Base-by-base conservation (phyloP, 2,888 invertebrate species). In the Ptilodon capucinus region DNA sequence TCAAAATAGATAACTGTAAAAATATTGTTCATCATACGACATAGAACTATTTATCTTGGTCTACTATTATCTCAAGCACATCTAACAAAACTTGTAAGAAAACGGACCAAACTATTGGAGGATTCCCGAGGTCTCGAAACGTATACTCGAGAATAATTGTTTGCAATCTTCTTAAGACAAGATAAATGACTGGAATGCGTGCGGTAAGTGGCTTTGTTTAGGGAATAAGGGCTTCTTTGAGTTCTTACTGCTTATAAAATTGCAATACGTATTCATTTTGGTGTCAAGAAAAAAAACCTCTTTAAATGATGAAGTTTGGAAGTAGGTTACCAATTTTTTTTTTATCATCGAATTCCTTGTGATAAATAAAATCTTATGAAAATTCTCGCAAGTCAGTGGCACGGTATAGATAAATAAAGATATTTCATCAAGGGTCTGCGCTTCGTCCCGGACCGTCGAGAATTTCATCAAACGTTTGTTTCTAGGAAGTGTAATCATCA, bases 151-250 rank as follows among this genome's bases (percentile, higher is more conserved):
- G 39, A 54, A 32, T 51, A 40, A 57, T 51, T 34, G 38, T 25
- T n/a, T 9, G 9, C 43, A 38, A 54, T 57, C 48, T 40, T 44
- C 56, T 45, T 13, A 30, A 6, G 48, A 46, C 48, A 39, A 39
- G 39, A 21, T 34, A 34, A 39, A 42, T 39, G 32, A 50, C 40
- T 50, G 28, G 18, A 16, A 38, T 39, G 13, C 19, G 19, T 39
- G 39, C 6, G n/a, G 19, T n/a, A n/a, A 19, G 2, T 2, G 1
- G 39, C 14, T 21, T 21, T 13, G 39, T 39, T 21, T 39, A 7
- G 4, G 16, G 11, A 36, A 36, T 9, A 14, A 34, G 2, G 34
- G 1, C 7, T 17, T 36, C n/a, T 25, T 2, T 21, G 21, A 21
- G 2, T 21, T 2, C 21, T 21, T 21, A 21, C 21, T 21, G 21